Base-by-base conservation (phyloP, 2,888 invertebrate species). In the Stenolophus ochropezus region DNA sequence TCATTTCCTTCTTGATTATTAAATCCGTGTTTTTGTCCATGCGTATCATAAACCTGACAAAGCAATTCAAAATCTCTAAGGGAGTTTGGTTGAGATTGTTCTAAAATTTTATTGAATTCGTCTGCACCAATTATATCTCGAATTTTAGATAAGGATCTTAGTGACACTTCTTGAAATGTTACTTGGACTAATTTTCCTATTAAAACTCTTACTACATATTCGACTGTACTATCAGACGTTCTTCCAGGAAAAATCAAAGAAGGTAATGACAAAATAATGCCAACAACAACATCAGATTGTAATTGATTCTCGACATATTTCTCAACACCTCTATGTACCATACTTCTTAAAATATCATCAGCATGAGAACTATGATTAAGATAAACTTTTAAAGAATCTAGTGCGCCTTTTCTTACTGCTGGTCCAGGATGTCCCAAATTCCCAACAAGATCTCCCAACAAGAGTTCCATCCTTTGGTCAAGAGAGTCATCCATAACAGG, bases 371-470 rank as follows among this genome's bases (percentile, higher is more conserved):
- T 94, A 86, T 94, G 92, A 4, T 92, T 90, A 51, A 96, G 91
- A 87, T 95, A 96, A 20, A 94, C 93, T 85, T 94, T 91, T 3
- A 96, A 88, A 0, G 94, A 94, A 86, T 96, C 96, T 33, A 96
- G 88, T 0, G 96, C 94, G 4, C 94, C 95, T 88, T 95, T 96
- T 11, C 96, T 91, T 0, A 96, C 94, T 0, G 96, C 95, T 0
- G 96, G 96, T 0, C 95, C 95, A 65, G 92, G 91, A 87, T 96
- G 95, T 2, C 96, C 96, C 73, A 97, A 90, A 89, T 96, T 96
- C 84, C 93, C 92, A 27, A 96, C 92, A 75, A 96, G 90, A 87
- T 94, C 94, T 51, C 93, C 92, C 56, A 94, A 88, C 69, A 94
- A 88, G 8, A 89, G 88, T 77, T 90, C 89, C 90, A 96, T 93